Percentiles rank a stretch among this genome's conserved stretches.
Conservation (phyloP, 2,113 vertebrate genomes). For the Dasyprocta punctata region DNA sequence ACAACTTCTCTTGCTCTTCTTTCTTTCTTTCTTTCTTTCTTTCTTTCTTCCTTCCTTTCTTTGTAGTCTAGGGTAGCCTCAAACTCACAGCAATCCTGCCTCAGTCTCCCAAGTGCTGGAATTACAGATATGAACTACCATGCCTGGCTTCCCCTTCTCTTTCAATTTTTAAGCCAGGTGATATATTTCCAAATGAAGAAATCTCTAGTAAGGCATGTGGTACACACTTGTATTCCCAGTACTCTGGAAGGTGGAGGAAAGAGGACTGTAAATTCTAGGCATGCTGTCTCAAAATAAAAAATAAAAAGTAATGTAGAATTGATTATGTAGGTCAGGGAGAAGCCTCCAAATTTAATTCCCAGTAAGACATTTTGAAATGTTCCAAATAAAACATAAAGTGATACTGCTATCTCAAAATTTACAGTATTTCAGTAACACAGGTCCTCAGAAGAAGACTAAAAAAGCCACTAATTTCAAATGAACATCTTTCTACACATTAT, state of each 20-base stretch:
- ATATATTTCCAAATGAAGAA: background rate
- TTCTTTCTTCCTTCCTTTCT: background rate
- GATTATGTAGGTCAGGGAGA: background rate
- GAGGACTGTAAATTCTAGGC: background rate
- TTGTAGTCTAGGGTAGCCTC: background rate
- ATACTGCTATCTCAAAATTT: background rate
- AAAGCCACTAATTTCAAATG: background rate
- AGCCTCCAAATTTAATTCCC: background rate
- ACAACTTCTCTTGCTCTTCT: background rate
- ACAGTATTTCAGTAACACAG: background rate
- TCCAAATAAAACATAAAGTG: background rate
- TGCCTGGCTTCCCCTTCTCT: background rate
- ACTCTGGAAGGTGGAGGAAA: background rate
- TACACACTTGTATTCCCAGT: background rate
- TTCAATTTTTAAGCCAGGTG: no score
- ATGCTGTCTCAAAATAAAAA: background rate
- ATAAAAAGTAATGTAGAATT: background rate
- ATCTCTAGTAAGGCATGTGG: background rate
- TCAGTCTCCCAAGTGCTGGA: background rate
- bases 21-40: background rate
- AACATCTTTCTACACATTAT: background rate
- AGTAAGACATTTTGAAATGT: background rate
- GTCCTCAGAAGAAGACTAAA: background rate
- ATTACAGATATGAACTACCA: background rate
- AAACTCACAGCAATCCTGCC: background rate